phyloP scores from a whole-genome alignment of 2,888 invertebrate genomes.

The Dynastes maya region DNA sequence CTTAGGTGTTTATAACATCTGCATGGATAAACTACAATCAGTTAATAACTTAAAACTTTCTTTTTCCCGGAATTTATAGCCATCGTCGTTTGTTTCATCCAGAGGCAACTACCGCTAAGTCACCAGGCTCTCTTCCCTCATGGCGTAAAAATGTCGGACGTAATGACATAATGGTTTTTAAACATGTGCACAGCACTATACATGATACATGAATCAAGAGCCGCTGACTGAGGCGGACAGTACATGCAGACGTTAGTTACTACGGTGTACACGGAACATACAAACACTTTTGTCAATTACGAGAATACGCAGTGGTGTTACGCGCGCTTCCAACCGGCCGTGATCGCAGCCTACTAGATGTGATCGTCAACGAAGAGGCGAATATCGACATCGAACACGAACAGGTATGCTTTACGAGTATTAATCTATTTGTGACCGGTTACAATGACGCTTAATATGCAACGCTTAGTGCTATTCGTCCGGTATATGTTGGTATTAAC shows the following conservation, averaged over 20 bases:
- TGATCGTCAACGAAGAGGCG: slow-evolving; percentile 14
- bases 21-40: no score
- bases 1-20: no score
- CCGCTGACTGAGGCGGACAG: slow-evolving; percentile 18
- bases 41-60: slow-evolving; percentile 7
- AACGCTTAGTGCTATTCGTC: slow-evolving; percentile 3
- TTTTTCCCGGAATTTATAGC: slow-evolving; percentile 13
- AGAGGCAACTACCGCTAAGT: background rate
- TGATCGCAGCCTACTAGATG: slow-evolving; percentile 18
- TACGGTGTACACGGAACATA: slow-evolving; percentile 1
- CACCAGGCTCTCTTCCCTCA: slow-evolving; percentile 20
- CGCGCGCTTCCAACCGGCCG: slow-evolving; percentile 10
- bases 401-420: slow-evolving; percentile 13
- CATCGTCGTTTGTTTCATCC: slow-evolving; percentile 19
- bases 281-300: slow-evolving; percentile 27
- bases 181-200: slow-evolving; percentile 44
- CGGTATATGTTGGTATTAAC: slow-evolving; percentile 18
- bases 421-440: background rate
- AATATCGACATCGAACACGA: slow-evolving; percentile 14
- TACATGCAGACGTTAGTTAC: slow-evolving; percentile 1
- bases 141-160: slow-evolving; percentile 37
- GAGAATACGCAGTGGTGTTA: slow-evolving; percentile 11
- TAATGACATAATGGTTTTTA: slow-evolving; percentile 49
- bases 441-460: slow-evolving; percentile 12
- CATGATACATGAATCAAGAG: slow-evolving; percentile 49